These are phyloP conservation scores for Mesoclemmys tuberculata DNA, from an alignment of 2,113 vertebrate species.

Conservation along the genomic window DNA sequence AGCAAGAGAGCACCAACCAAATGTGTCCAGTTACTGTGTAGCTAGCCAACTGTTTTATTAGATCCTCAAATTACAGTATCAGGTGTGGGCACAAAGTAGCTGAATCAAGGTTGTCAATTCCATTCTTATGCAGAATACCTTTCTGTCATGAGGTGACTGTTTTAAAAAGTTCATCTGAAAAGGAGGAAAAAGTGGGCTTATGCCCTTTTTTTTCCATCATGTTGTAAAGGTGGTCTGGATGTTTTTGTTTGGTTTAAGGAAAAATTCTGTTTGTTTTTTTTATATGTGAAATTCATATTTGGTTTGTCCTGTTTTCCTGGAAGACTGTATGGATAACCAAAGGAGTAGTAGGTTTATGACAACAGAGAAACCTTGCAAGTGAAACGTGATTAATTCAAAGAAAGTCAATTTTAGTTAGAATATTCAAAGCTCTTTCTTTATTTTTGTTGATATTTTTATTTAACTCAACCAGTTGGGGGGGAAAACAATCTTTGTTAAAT, in stretches of 20 bases:
- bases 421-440: not conserved
- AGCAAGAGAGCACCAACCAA: not conserved
- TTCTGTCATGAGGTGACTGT: not conserved
- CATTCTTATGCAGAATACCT: not conserved
- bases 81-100: fast-evolving
- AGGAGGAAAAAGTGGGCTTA: not conserved
- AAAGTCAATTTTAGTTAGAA: not conserved
- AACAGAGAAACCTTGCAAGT: not conserved
- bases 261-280: not conserved
- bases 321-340: not conserved
- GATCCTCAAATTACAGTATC: not conserved
- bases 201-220: not conserved
- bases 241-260: not conserved
- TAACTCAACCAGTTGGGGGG: not conserved
- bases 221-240: not conserved
- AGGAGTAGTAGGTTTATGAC: not conserved
- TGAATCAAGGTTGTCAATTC: not conserved
- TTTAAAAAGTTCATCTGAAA: not conserved
- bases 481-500: not conserved
- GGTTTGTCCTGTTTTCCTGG: not conserved
- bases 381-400: not conserved
- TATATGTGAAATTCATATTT: not conserved
- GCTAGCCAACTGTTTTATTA: not conserved
- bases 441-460: not conserved
- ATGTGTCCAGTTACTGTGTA: not conserved